Base-by-base conservation (phyloP, 92 coral and sea anemone species). In the Phenganax marumi region DNA sequence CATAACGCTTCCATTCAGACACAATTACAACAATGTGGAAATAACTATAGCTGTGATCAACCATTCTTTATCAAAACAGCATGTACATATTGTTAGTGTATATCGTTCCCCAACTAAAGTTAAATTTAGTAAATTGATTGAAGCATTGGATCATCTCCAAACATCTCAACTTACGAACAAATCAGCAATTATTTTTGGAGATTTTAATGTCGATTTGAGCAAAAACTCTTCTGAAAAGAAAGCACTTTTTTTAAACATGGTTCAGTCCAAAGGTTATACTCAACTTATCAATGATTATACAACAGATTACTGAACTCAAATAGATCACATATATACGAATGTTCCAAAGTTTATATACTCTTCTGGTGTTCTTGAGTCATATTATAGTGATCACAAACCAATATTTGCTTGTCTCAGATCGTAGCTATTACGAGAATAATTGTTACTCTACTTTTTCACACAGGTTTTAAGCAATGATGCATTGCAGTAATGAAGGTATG, bases 251-350 rank as follows among this genome's bases (percentile, higher is more conserved):
- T n/a, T n/a, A n/a, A n/a, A n/a, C n/a, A n/a, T n/a, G n/a, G n/a
- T n/a, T n/a, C n/a, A n/a, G n/a, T n/a, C n/a, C n/a, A n/a, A n/a
- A n/a, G n/a, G n/a, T n/a, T n/a, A n/a, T n/a, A n/a, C n/a, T n/a
- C n/a, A n/a, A n/a, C n/a, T n/a, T n/a, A n/a, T n/a, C n/a, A n/a
- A n/a, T n/a, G n/a, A n/a, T n/a, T n/a, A n/a, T n/a, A n/a, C n/a
- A n/a, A n/a, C n/a, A n/a, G n/a, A n/a, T n/a, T n/a, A n/a, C n/a
- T n/a, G n/a, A n/a, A n/a, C n/a, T n/a, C 85, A 56, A 46, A 77
- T 89, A 33, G 92, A 86, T 51, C 92, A 89, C 52, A 86, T 89
- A 10, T 89, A 89, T 33, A 89, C 90, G n/a, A 89, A 89, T 83
- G 50, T 77, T n/a, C 83, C 83, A 62, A 16, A 82, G 17, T 60